Conservation (phyloP, 2,113 vertebrate genomes). For the Bubo scandiacus region DNA sequence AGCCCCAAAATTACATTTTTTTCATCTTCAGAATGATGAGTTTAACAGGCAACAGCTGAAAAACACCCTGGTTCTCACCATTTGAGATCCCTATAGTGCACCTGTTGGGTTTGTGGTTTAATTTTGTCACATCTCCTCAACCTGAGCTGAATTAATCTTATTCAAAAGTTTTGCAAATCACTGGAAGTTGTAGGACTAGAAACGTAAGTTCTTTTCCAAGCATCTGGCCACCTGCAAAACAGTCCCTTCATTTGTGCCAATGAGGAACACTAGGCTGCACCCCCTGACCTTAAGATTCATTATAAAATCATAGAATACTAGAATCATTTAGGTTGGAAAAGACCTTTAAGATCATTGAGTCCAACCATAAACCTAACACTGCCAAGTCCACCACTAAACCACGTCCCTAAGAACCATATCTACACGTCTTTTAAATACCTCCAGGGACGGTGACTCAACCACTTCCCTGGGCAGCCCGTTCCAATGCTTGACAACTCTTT, state of each 20-base stretch:
- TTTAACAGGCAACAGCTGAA: not conserved
- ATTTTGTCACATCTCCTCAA: not conserved
- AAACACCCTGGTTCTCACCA: not conserved
- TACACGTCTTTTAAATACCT: not conserved
- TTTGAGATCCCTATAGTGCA: not conserved
- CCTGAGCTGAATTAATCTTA: not conserved
- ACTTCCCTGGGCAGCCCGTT: not conserved
- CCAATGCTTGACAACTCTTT: fast-evolving
- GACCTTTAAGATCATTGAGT: not conserved
- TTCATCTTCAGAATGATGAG: not conserved
- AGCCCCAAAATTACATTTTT: not conserved
- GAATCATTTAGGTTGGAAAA: not conserved
- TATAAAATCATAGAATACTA: not conserved
- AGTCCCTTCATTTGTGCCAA: not conserved
- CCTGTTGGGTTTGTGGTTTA: not conserved
- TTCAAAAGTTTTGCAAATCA: not conserved
- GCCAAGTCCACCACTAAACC: not conserved
- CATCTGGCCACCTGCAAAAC: not conserved
- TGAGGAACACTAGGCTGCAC: not conserved
- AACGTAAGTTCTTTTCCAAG: not conserved
- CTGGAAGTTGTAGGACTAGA: not conserved
- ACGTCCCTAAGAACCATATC: not conserved
- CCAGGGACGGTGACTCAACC: fast-evolving
- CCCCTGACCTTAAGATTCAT: not conserved
- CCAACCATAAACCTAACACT: not conserved